Conservation (phyloP, 2,888 invertebrate genomes). For the Acanthosepion pharaonis region DNA sequence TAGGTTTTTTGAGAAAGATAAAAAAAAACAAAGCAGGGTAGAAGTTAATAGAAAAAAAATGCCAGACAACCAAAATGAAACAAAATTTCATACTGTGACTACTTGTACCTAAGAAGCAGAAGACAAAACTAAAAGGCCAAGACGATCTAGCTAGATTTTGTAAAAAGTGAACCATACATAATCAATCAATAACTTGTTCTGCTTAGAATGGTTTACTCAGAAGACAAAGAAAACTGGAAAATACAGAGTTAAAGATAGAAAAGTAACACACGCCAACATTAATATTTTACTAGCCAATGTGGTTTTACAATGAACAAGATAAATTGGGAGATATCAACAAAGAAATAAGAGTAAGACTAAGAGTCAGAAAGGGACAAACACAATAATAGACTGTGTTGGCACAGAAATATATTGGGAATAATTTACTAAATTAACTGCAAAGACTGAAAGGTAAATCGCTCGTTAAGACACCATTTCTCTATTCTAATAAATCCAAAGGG, state of each 20-base stretch:
- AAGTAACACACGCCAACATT: background rate
- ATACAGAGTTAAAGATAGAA: background rate
- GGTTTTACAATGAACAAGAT: background rate
- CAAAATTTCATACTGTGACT: background rate
- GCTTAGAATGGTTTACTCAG: background rate
- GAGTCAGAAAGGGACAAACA: background rate
- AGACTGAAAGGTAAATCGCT: too few relatives aligned
- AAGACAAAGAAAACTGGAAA: background rate
- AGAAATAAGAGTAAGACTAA: background rate
- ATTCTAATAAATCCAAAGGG: too few relatives aligned
- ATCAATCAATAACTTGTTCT: background rate
- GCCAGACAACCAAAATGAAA: background rate
- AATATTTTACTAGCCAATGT: background rate
- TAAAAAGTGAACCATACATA: background rate
- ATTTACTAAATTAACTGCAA: too few relatives aligned
- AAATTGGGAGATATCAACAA: background rate
- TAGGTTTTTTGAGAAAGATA: background rate
- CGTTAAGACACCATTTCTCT: too few relatives aligned
- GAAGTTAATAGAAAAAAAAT: background rate
- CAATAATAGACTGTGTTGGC: background rate
- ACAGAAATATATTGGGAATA: too few relatives aligned
- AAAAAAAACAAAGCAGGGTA: background rate
- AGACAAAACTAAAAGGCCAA: background rate
- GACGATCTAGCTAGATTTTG: conserved; percentile 15
- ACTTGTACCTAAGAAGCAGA: background rate